phyloP scores from a whole-genome alignment of 92 coral and sea anemone genomes.

The Plumapathes pennacea region DNA sequence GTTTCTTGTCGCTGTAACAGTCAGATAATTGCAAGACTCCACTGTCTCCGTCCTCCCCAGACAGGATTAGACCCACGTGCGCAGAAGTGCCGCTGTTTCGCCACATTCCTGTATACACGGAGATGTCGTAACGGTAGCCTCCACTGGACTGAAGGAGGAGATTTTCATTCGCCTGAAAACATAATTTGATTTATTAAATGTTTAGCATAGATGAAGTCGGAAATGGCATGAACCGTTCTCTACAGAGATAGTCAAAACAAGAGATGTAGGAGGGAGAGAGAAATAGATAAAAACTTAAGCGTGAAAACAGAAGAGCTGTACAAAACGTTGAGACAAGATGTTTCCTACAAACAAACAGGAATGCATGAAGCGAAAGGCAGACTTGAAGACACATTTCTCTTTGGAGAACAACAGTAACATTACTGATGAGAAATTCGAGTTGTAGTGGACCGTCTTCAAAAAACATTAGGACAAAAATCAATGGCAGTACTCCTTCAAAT shows the following conservation, averaged over 20 bases:
- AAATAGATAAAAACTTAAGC: too few species aligned
- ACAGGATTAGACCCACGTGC: conserved; percentile 69
- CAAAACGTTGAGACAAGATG: too few species aligned
- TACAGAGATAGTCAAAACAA: too few species aligned
- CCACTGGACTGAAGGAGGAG: conserved; percentile 66
- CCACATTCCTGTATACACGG: conserved; percentile 94
- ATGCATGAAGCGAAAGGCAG: neutral
- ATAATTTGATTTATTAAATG: too few species aligned
- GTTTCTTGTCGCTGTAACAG: conserved; percentile 56
- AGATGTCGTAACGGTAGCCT: conserved; percentile 62
- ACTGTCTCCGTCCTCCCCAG: conserved; percentile 73
- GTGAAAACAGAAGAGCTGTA: too few species aligned
- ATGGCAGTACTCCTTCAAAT: neutral
- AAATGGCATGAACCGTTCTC: too few species aligned
- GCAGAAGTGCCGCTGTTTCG: conserved; percentile 82
- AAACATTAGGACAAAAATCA: too few species aligned
- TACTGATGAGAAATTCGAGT: neutral
- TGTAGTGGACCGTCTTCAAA: too few species aligned
- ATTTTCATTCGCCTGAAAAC: conserved; percentile 73
- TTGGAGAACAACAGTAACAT: neutral
- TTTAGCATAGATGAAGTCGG: too few species aligned
- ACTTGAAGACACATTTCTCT: neutral
- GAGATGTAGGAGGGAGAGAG: too few species aligned
- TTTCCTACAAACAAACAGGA: too few species aligned
- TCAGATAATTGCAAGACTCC: conserved; percentile 63